Base-by-base conservation (phyloP, 2,113 vertebrate species). In the Herpetotheres cachinnans region DNA sequence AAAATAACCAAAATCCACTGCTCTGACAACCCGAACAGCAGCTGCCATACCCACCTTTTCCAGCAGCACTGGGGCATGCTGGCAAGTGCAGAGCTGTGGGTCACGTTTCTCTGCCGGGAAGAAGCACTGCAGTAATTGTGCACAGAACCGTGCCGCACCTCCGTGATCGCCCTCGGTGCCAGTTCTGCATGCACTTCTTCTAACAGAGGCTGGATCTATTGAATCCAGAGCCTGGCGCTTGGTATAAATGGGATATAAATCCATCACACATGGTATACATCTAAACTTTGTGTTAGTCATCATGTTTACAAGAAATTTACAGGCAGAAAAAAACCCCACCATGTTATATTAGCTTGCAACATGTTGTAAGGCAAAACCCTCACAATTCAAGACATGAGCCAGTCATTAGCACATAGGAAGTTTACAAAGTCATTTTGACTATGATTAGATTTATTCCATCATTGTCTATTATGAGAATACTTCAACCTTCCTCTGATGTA, bases 281-380 rank as follows among this genome's bases (percentile, higher is more conserved):
- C 87, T 67, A 34, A 63, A 67, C 91, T 74, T 27, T 6, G 70
- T 76, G 70, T 49, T 82, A 72, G 86, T 82, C 82, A 30, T 72
- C 56, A 30, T 73, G 78, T 85, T 97, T 89, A 85, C 92, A 88
- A 86, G 82, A 73, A 69, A 93, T 79, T 86, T 85, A 87, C 46
- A 85, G 73, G 85, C 87, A 80, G 84, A 82, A 89, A 85, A 76
- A 92, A 86, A 24, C 59, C 58, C 67, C 84, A 85, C 81, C 78
- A 59, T 54, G 36, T 58, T 82, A 16, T 30, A 79, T 69, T 80
- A 87, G 58, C 74, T 93, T 80, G 70, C 58, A 88, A 54, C 44
- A 15, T 78, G 71, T 65, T 91, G 69, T 69, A 96, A 90, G 74
- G 87, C 59, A 76, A 79, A 86, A 36, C 0, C 18, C 18, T 93